phyloP scores from a whole-genome alignment of 1,140 invertebrate genomes.

The Drosophila trapezifrons region DNA sequence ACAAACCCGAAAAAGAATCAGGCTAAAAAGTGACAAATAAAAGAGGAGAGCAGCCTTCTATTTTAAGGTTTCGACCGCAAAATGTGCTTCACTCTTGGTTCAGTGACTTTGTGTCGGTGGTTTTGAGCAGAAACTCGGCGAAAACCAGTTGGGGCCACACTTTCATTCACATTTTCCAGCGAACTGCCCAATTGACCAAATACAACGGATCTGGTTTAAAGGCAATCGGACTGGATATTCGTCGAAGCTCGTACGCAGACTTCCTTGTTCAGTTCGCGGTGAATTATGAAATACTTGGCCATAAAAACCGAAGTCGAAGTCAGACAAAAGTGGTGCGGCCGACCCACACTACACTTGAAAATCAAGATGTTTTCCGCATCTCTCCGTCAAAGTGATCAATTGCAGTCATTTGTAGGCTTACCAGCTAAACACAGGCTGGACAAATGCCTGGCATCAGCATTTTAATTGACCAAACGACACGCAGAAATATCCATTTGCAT shows the following conservation, averaged over 20 bases:
- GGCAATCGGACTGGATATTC: slow-evolving; percentile 50
- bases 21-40: slow-evolving; percentile 37
- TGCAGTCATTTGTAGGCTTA: slow-evolving; percentile 71
- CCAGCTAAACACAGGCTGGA: slow-evolving; percentile 31
- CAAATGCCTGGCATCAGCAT: slow-evolving; percentile 41
- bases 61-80: slow-evolving; percentile 61
- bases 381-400: slow-evolving; percentile 62
- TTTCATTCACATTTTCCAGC: slow-evolving; percentile 69
- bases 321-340: slow-evolving; percentile 44
- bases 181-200: slow-evolving; percentile 69
- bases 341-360: slow-evolving; percentile 42
- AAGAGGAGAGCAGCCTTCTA: slow-evolving; percentile 39
- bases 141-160: slow-evolving; percentile 66
- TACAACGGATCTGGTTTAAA: slow-evolving; percentile 61
- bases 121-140: slow-evolving; percentile 27
- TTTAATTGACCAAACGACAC: slow-evolving; percentile 63
- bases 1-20: slow-evolving; percentile 5
- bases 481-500: slow-evolving; percentile 41
- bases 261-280: slow-evolving; percentile 57
- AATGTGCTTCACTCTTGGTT: slow-evolving; percentile 72
- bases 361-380: slow-evolving; percentile 70
- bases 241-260: slow-evolving; percentile 17
- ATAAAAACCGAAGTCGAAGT: slow-evolving; percentile 17
- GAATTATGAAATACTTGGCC: slow-evolving; percentile 67
- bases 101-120: slow-evolving; percentile 61